A percentile compares a stretch with the other conserved stretches of the same genome.
Evolutionary conservation across 2,113 vertebrate genomes (phyloP).

Genomic region (Maccullochella peelii): DNA sequence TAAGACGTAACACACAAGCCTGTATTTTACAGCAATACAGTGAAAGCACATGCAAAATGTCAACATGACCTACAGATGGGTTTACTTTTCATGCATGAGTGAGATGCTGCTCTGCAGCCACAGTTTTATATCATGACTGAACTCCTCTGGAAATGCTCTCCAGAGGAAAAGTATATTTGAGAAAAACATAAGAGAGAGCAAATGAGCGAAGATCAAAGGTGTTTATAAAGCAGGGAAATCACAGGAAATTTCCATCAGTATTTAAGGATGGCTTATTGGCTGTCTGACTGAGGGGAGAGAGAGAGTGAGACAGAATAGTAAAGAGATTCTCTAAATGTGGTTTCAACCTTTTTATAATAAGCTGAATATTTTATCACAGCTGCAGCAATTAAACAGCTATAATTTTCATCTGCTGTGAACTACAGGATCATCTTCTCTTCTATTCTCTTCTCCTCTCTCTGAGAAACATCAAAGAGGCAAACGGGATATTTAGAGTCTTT

Average conservation of each 20-base stretch:
- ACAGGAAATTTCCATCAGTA: slow-evolving; percentile 40
- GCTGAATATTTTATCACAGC: slow-evolving; percentile 63
- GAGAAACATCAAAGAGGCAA: slow-evolving; percentile 23
- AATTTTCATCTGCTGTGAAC: slow-evolving; percentile 29
- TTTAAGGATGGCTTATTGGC: slow-evolving; percentile 40
- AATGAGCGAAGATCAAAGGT: slow-evolving; percentile 31
- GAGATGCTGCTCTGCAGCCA: neutral
- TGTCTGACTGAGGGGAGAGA: slow-evolving; percentile 4
- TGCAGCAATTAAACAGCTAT: slow-evolving; percentile 41
- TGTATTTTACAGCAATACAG: neutral
- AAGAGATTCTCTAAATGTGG: slow-evolving; percentile 31
- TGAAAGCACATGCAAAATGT: neutral
- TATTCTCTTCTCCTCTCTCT: neutral
- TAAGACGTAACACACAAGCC: slow-evolving; percentile 8
- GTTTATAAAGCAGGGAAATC: slow-evolving; percentile 28
- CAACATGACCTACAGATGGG: slow-evolving; percentile 23
- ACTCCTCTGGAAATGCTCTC: neutral
- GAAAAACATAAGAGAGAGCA: slow-evolving; percentile 5
- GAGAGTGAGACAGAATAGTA: slow-evolving; percentile 19
- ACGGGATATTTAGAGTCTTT: slow-evolving; percentile 31
- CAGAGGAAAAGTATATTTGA: neutral
- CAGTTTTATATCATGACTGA: neutral
- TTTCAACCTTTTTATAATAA: slow-evolving; percentile 48
- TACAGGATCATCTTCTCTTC: slow-evolving; percentile 11
- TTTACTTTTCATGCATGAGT: neutral